Conservation (phyloP, 2,888 invertebrate genomes). For the Lacanobia wlatinum region DNA sequence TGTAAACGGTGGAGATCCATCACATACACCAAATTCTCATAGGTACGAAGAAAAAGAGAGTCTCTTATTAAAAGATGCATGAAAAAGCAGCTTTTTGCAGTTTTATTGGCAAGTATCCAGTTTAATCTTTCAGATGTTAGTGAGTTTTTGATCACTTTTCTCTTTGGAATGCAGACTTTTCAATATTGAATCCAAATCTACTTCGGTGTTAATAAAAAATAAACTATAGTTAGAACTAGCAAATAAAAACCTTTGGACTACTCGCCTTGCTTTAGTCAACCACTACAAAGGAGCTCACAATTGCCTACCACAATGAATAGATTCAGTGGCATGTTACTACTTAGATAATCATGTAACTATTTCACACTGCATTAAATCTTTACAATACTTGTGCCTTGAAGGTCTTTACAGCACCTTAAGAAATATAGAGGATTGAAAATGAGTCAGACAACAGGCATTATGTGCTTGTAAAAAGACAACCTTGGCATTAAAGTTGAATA, state of each 20-base stretch:
- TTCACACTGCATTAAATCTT: conserved; percentile 43
- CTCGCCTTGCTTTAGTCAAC: background rate
- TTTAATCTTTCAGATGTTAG: conserved; percentile 5
- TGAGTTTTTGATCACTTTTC: background rate
- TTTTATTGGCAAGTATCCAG: background rate
- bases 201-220: background rate
- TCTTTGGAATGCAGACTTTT: background rate
- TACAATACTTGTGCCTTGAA: conserved; percentile 40
- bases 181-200: too few species aligned
- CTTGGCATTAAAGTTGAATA: conserved; percentile 59
- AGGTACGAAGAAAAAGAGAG: background rate
- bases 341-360: conserved; percentile 44
- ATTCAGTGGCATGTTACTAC: conserved; percentile 21
- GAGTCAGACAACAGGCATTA: conserved; percentile 57
- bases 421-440: conserved; percentile 36
- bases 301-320: conserved; percentile 2
- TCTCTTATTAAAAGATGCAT: background rate
- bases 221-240: too few species aligned
- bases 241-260: background rate
- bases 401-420: conserved; percentile 26
- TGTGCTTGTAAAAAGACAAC: conserved; percentile 47
- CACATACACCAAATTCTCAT: background rate
- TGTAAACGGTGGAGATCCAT: too few species aligned
- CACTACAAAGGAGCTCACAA: conserved; percentile 20
- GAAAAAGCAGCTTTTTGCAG: background rate